Evolutionary conservation across 2,113 vertebrate genomes (phyloP), one percentile per base, ranked within the genome.

Genomic region (Ptychochromis oligacanthus): DNA sequence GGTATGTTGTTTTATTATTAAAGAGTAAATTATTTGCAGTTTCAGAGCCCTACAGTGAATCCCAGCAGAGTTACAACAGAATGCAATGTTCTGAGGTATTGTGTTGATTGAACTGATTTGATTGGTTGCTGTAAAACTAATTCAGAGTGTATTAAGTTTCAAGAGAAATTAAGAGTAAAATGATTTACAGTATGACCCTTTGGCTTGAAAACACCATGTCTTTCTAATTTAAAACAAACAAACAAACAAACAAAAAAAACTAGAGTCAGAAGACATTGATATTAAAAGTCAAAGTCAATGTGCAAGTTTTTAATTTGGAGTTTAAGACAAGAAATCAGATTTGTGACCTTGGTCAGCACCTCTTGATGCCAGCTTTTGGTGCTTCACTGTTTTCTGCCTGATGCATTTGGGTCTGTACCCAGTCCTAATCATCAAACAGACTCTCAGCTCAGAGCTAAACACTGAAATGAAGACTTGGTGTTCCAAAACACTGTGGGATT

Each of bases 401-500:
- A 58, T 34, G 57, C 34, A 15, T 82, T 80, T 75, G 2, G 5
- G 9, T 54, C 13, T 18, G 18, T 43, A 84, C 86, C 84, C 87
- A 77, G 79, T 78, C 83, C 24, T 14, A 17, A 34, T 34, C 70
- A 74, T 55, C n/a, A 46, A 58, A 38, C 59, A 79, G 52, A 74
- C 72, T 49, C 57, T 17, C 18, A 14, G 46, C 74, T 88, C 80
- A 75, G 72, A 83, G 74, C 54, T 81, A 60, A 85, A 78, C 75
- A 80, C 82, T 82, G 77, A 83, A 54, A 79, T 88, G 81, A 88
- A 90, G 83, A 60, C 78, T 87, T 80, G 8, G n/a, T 80, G 81
- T 83, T 83, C 75, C 79, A 82, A 79, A 86, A 88, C 81, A 78
- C n/a, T 9, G 64, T 8, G 24, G 46, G 46, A 57, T 75, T 9